phyloP scores from a whole-genome alignment of 2,888 invertebrate genomes.

The Congeria kusceri region DNA sequence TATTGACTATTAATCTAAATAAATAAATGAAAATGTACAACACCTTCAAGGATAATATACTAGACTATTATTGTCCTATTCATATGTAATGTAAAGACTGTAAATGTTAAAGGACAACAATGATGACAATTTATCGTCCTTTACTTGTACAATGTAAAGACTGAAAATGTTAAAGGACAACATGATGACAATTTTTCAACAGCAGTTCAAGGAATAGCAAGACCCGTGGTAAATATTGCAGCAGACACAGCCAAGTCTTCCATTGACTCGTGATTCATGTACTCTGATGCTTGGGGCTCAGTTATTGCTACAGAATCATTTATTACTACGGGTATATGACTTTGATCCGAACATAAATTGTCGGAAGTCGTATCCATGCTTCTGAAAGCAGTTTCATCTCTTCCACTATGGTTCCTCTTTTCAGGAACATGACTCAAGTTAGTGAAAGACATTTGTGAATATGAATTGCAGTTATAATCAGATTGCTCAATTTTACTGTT shows the following conservation, averaged over 20 bases:
- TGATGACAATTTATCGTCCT: no score
- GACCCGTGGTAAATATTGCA: conserved; percentile 53
- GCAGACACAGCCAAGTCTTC: conserved; percentile 57
- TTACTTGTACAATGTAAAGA: no score
- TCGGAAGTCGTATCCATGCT: neutral
- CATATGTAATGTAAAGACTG: no score
- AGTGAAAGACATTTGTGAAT: neutral
- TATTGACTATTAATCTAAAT: no score
- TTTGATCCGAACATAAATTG: neutral
- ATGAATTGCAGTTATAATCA: no score
- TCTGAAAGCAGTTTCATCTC: neutral
- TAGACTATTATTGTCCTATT: no score
- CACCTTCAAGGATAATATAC: no score
- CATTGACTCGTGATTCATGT: conserved; percentile 27
- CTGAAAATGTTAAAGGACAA: no score
- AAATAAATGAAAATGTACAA: no score
- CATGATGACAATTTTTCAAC: no score
- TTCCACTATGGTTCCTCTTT: neutral
- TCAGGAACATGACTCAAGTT: neutral
- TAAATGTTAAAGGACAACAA: no score
- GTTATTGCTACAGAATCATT: neutral
- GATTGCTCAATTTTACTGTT: no score
- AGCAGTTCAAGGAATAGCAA: conserved; percentile 13
- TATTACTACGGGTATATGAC: neutral
- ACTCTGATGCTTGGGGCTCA: neutral